Evolutionary conservation across 2,888 invertebrate genomes (phyloP).

Genomic region (Dinocampus coccinellae): DNA sequence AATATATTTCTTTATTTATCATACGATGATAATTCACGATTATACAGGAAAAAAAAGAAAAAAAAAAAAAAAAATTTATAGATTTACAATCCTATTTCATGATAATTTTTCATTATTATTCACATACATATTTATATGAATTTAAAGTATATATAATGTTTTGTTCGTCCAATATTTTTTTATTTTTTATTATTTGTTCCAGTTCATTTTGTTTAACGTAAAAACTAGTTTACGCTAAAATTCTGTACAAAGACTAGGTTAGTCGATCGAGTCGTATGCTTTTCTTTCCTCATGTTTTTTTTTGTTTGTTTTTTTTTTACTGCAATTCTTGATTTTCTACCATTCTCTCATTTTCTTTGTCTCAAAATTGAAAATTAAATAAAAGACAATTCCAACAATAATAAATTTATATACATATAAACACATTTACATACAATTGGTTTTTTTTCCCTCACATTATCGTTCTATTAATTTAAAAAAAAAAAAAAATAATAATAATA

Average conservation of each 20-base stretch:
- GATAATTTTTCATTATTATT: neutral
- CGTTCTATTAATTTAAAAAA: slow-evolving; percentile 32
- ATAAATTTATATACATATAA: slow-evolving; percentile 68
- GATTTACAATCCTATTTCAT: too few relatives aligned
- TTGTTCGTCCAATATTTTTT: slow-evolving; percentile 13
- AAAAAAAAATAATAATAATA: neutral
- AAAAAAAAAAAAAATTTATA: too few relatives aligned
- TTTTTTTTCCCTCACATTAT: slow-evolving; percentile 37
- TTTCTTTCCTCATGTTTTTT: slow-evolving; percentile 39
- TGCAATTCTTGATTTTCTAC: slow-evolving; percentile 23
- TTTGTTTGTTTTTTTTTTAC: slow-evolving; percentile 23
- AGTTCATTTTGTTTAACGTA: slow-evolving; percentile 42
- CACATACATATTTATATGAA: neutral
- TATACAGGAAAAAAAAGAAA: neutral
- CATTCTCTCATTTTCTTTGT: slow-evolving; percentile 5
- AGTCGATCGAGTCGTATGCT: slow-evolving; percentile 58
- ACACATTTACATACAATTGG: slow-evolving; percentile 65
- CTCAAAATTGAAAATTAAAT: slow-evolving; percentile 44
- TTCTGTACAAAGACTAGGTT: slow-evolving; percentile 68
- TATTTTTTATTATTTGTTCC: slow-evolving; percentile 26
- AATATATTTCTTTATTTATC: neutral
- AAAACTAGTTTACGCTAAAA: slow-evolving; percentile 56
- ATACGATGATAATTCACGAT: neutral
- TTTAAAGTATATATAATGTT: slow-evolving; percentile 7
- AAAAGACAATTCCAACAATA: slow-evolving; percentile 54